These are phyloP conservation scores for Muscina levida DNA, from an alignment of 2,888 invertebrate species.

Conservation along the genomic window DNA sequence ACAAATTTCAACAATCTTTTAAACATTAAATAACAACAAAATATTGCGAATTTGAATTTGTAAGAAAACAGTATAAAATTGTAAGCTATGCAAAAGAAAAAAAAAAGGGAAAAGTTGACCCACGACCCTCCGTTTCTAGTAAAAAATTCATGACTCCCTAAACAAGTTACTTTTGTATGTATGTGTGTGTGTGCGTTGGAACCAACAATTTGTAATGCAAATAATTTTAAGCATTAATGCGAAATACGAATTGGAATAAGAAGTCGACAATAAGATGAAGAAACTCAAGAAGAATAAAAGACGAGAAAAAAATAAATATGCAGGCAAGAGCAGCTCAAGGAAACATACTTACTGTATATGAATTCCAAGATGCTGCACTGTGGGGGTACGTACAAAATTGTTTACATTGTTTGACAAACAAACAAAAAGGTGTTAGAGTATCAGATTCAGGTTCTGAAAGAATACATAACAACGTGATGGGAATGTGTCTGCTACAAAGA, in stretches of 20 bases:
- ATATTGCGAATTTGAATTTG: neutral
- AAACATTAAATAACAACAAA: constrained; percentile 6
- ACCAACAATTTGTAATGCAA: constrained; percentile 38
- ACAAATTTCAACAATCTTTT: neutral
- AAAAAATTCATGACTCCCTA: constrained; percentile 31
- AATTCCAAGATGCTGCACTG: no score
- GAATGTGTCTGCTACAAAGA: no score
- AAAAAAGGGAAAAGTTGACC: neutral
- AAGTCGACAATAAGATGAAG: neutral
- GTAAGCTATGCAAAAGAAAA: neutral
- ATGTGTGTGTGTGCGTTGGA: neutral
- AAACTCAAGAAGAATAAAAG: neutral
- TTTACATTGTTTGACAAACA: no score
- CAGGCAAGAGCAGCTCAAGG: no score
- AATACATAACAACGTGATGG: no score
- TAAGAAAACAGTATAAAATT: no score
- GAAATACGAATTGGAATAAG: neutral
- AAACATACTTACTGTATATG: no score
- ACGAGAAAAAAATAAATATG: neutral
- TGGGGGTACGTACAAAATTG: no score
- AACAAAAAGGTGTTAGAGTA: no score
- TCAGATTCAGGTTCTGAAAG: no score
- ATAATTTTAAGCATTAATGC: neutral
- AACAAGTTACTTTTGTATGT: constrained; percentile 15
- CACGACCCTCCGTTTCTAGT: no score